Evolutionary conservation across 2,113 vertebrate genomes (phyloP), one percentile per base, ranked within the genome.

Genomic region (Sinosuthora webbiana): DNA sequence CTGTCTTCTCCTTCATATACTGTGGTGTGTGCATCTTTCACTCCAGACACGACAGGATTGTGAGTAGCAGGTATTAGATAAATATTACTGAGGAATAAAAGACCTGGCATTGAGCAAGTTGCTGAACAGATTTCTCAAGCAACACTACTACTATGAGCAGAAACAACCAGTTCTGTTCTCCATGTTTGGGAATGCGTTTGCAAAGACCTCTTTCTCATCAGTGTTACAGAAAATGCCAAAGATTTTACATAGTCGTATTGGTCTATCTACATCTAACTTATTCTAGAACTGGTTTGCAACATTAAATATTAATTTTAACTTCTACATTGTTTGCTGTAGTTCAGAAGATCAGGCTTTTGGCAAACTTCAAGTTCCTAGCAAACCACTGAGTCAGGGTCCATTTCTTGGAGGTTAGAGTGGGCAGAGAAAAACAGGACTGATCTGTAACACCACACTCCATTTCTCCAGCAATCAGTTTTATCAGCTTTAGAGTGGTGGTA

Each of bases 371-470:
- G 9, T 30, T 62, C 28, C 33, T 31, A 74, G 39, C 41, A 87
- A 87, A 91, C 19, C 60, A 33, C 10, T n/a, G 35, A 63, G 59
- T 18, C 33, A 69, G 53, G 37, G 28, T 45, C 41, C 37, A 18
- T 25, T 93, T 87, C 35, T 56, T 52, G 73, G 56, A 78, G 39
- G 19, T 63, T 27, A 78, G 39, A 33, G 37, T 49, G 9, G 49
- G 31, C 28, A 45, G 23, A 47, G 12, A 13, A 75, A 67, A 84
- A 67, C 28, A 78, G 28, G 31, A 63, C 25, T 64, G 39, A 59
- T 39, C 41, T 52, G 6, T 41, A 68, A 27, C 0, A 0, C 18
- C 64, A 23, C 28, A 67, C 47, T 64, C 23, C 5, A 2, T 59
- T 59, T 59, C 57, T 24, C 15, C 39, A 70, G 33, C 60, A 87